phyloP scores from a whole-genome alignment of 2,797 vertebrate genomes.

The Glossophaga mutica region DNA sequence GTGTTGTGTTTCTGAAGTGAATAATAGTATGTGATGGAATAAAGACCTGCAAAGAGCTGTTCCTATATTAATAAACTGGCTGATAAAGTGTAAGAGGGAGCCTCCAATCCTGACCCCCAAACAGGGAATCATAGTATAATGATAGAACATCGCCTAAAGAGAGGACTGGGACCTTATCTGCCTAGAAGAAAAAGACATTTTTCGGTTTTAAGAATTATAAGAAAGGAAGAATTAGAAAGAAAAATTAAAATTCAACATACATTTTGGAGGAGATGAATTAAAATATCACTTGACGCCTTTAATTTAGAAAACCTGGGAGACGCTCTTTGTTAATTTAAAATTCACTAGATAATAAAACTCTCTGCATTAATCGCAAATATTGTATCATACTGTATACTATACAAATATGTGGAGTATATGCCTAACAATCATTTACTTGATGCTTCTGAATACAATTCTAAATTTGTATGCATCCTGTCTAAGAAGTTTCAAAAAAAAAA shows the following conservation, averaged over 20 bases:
- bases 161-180: neutral
- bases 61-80: conserved; percentile 59
- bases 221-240: conserved; percentile 37
- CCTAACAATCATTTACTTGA: neutral
- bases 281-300: conserved; percentile 42
- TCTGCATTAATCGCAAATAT: conserved; percentile 28
- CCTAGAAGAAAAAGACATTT: neutral
- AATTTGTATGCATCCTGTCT: neutral
- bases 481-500: neutral
- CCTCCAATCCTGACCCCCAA: conserved; percentile 40
- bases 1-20: conserved; percentile 18
- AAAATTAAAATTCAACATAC: conserved; percentile 47
- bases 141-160: neutral
- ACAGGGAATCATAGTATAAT: conserved; percentile 24
- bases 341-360: neutral
- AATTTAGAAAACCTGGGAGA: conserved; percentile 22
- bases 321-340: conserved; percentile 53
- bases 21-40: conserved; percentile 63
- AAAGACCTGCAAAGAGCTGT: conserved; percentile 60
- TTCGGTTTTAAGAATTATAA: conserved; percentile 39
- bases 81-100: conserved; percentile 36
- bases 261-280: conserved; percentile 49
- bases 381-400: neutral
- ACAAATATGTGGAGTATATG: neutral
- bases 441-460: neutral